These are phyloP conservation scores for Aleiodes alternator DNA, from an alignment of 2,888 invertebrate species.

Conservation along the genomic window DNA sequence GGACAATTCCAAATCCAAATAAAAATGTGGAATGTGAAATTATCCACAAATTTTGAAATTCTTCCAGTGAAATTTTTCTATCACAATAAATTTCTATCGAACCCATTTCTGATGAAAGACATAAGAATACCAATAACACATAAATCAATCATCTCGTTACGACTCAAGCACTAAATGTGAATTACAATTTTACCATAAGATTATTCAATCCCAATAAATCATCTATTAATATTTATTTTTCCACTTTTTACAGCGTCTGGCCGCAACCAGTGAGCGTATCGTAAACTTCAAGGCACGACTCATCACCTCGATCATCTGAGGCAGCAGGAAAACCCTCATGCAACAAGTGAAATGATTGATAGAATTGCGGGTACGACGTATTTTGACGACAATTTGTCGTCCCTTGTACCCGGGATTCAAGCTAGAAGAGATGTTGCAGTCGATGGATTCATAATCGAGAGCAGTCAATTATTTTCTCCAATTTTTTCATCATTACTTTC, in stretches of 20 bases:
- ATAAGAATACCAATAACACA: neutral
- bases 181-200: neutral
- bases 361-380: conserved; percentile 69
- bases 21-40: no score
- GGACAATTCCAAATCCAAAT: no score
- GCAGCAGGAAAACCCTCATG: conserved; percentile 41
- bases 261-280: conserved; percentile 92
- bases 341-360: conserved; percentile 32
- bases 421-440: conserved; percentile 22
- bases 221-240: conserved; percentile 30
- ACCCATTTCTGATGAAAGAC: no score
- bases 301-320: conserved; percentile 91
- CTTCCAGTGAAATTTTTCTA: no score
- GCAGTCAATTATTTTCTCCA: conserved; percentile 32
- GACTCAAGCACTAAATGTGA: neutral
- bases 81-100: no score
- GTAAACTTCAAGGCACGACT: conserved; percentile 95
- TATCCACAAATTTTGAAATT: neutral
- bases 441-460: neutral
- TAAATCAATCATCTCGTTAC: neutral
- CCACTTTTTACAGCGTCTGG: conserved; percentile 80
- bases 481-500: conserved; percentile 11
- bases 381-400: conserved; percentile 57
- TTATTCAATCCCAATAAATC: neutral
- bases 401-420: conserved; percentile 71